Percentiles rank a stretch among this genome's conserved stretches.
phyloP scores from a whole-genome alignment of 2,888 invertebrate species.

The Eupsilia transversa region DNA sequence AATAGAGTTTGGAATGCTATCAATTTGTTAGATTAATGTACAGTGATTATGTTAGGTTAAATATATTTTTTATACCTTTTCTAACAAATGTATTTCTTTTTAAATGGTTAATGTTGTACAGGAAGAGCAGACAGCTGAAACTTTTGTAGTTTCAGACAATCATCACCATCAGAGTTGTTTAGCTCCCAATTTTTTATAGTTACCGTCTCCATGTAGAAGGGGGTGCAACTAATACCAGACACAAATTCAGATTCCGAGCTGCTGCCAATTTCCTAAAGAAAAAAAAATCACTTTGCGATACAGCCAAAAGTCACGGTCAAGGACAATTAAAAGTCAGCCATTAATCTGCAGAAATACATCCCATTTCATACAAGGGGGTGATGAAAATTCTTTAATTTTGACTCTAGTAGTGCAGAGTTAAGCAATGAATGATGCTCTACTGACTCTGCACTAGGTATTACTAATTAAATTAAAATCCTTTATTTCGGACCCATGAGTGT shows the following conservation, averaged over 20 bases:
- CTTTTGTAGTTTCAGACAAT: background rate
- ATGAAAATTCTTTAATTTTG: background rate
- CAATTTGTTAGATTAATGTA: conserved; percentile 78
- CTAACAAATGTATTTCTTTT: background rate
- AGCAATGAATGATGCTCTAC: too few relatives aligned
- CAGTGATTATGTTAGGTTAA: conserved; percentile 68
- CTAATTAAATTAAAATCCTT: too few relatives aligned
- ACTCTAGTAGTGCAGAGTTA: too few relatives aligned
- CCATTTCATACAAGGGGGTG: too few relatives aligned
- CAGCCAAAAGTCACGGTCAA: background rate
- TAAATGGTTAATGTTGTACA: background rate
- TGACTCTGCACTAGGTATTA: too few relatives aligned
- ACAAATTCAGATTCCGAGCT: background rate
- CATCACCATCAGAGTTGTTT: background rate
- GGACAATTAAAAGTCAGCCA: background rate
- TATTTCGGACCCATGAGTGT: too few relatives aligned
- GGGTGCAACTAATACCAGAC: too few relatives aligned
- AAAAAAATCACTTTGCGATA: background rate
- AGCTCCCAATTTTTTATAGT: background rate
- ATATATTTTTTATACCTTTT: conserved; percentile 28
- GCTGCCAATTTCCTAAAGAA: background rate
- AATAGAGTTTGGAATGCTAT: conserved; percentile 82
- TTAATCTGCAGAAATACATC: background rate
- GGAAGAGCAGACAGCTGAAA: background rate
- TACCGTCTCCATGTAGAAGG: background rate